A percentile compares a stretch with the other conserved stretches of the same genome.
These are phyloP conservation scores for Echeneis naucrates DNA, from an alignment of 2,797 vertebrate species.

Conservation along the genomic window DNA sequence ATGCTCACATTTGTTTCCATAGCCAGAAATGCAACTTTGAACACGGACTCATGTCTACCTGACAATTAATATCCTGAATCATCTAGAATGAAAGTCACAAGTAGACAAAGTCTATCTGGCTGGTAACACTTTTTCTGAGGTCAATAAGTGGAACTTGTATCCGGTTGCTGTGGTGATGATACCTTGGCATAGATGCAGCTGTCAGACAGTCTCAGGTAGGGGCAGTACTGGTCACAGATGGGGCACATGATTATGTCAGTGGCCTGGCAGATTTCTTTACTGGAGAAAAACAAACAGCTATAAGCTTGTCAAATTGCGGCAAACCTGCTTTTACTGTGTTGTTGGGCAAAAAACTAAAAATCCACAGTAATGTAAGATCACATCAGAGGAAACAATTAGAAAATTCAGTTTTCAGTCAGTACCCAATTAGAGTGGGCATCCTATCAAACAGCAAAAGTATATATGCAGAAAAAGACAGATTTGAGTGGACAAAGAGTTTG, in stretches of 20 bases:
- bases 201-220: constrained; percentile 93
- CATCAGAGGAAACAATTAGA: too few species aligned
- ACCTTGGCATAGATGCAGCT: constrained; percentile 97
- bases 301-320: constrained; percentile 16
- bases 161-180: constrained; percentile 22
- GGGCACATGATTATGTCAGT: constrained; percentile 95
- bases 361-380: not conserved
- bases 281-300: constrained; percentile 75
- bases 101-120: not conserved
- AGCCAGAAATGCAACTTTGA: not conserved
- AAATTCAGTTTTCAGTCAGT: too few species aligned
- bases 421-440: too few species aligned
- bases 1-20: not conserved
- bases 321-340: not conserved
- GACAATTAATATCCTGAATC: not conserved
- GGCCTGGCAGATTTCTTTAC: constrained; percentile 97
- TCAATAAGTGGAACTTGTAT: not conserved
- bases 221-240: constrained; percentile 95
- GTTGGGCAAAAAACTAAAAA: not conserved
- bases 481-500: too few species aligned
- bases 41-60: not conserved
- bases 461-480: too few species aligned
- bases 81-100: not conserved
- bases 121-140: not conserved
- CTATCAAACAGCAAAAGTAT: too few species aligned